Conservation (phyloP, 37 sponge, comb jelly and placozoan genomes). For the Aphrocallistes beatrix region DNA sequence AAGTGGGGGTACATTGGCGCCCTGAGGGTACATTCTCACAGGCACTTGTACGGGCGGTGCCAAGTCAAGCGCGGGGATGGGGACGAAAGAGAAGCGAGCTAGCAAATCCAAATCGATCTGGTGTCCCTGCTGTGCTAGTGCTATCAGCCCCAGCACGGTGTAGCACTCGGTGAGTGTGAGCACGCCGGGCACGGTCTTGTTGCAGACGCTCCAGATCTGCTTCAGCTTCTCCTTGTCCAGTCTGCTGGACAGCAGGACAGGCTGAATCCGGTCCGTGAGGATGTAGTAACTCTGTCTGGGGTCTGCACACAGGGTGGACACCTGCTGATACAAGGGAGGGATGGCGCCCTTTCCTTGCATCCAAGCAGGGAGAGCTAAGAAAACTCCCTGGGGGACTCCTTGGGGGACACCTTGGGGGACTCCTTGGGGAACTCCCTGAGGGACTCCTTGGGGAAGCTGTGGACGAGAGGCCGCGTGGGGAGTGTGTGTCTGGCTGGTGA, state of each 20-base stretch:
- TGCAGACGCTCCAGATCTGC: background rate
- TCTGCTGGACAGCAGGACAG: background rate
- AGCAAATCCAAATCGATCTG: background rate
- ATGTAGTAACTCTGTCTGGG: background rate
- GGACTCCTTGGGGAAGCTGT: background rate
- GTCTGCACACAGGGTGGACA: background rate
- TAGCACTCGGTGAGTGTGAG: background rate
- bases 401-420: background rate
- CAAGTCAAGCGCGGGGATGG: background rate
- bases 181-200: background rate
- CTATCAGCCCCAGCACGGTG: background rate
- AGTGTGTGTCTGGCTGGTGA: background rate
- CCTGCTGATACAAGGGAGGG: background rate
- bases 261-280: background rate
- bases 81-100: background rate
- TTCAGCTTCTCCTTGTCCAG: background rate
- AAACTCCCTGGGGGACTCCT: background rate
- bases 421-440: background rate
- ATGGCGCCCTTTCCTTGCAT: background rate
- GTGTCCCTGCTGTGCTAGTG: background rate
- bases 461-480: no score
- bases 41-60: background rate
- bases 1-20: no score
- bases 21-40: no score
- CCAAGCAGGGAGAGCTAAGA: background rate